Percentiles rank a stretch among this genome's conserved stretches.
phyloP scores from a whole-genome alignment of 2,888 invertebrate genomes.

The Megalurothrips usitatus region DNA sequence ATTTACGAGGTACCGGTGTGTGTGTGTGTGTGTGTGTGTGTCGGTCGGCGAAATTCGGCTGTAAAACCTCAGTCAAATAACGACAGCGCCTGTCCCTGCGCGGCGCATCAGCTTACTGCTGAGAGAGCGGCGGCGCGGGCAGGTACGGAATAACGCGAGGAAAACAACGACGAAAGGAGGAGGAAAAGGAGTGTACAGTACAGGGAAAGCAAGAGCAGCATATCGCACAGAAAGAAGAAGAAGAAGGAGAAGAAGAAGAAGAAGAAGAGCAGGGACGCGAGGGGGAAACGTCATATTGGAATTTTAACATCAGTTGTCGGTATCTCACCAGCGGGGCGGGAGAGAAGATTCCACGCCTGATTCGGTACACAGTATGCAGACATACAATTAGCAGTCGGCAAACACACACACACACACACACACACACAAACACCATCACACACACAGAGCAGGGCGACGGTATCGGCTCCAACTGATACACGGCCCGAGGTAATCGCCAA shows the following conservation, averaged over 20 bases:
- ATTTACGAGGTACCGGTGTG: background rate
- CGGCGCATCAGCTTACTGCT: too few species aligned
- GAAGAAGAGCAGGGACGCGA: background rate
- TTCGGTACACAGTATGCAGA: background rate
- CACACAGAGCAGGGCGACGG: too few species aligned
- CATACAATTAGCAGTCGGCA: constrained; percentile 11
- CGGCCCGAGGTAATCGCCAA: background rate
- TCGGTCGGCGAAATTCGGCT: background rate
- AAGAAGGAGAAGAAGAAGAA: background rate
- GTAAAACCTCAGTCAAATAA: constrained; percentile 6
- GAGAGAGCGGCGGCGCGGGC: too few species aligned
- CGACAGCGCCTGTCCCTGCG: background rate
- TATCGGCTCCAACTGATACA: background rate
- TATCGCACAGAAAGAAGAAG: background rate
- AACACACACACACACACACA: background rate
- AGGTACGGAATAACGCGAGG: too few species aligned
- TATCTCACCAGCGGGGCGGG: constrained; percentile 1
- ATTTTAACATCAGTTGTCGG: background rate
- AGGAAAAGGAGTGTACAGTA: too few species aligned
- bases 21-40: too few species aligned
- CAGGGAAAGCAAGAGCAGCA: too few species aligned
- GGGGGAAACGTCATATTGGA: background rate
- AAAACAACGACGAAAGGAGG: too few species aligned
- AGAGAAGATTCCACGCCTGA: background rate
- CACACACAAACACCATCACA: background rate